Conservation (phyloP, 2,797 vertebrate genomes). For the Anabacerthia variegaticeps region DNA sequence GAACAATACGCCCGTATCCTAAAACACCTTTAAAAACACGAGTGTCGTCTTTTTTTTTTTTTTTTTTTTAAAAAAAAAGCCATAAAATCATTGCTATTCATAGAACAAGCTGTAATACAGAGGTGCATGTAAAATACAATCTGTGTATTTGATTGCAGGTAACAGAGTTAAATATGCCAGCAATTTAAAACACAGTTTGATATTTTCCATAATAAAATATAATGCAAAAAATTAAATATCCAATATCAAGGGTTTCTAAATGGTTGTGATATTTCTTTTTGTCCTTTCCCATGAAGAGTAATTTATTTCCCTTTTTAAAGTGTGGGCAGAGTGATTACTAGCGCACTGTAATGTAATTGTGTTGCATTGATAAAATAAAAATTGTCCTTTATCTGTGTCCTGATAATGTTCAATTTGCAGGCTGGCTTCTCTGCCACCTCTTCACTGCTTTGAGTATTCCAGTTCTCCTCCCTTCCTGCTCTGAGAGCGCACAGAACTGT, state of each 20-base stretch:
- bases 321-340: constrained; percentile 99
- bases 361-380: constrained; percentile 99
- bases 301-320: constrained; percentile 90
- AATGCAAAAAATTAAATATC: constrained; percentile 93
- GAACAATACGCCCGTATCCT: constrained; percentile 36
- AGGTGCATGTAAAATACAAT: constrained; percentile 91
- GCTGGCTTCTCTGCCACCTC: constrained; percentile 96
- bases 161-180: constrained; percentile 97
- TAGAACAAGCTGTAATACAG: constrained; percentile 79
- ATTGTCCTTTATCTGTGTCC: constrained; percentile 99
- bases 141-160: constrained; percentile 95
- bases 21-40: constrained; percentile 61
- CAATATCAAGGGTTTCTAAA: constrained; percentile 97
- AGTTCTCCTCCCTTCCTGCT: constrained; percentile 89
- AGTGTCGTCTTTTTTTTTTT: neutral
- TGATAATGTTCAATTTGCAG: constrained; percentile 99
- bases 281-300: constrained; percentile 89
- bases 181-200: constrained; percentile 97
- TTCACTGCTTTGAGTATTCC: constrained; percentile 90
- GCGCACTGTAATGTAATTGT: constrained; percentile 99
- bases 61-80: constrained; percentile 19
- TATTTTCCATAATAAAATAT: constrained; percentile 90
- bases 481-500: constrained; percentile 93
- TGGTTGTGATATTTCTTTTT: constrained; percentile 91
- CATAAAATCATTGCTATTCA: constrained; percentile 83